Base-by-base conservation (phyloP, 2,888 invertebrate species). In the Synergus umbraculus region DNA sequence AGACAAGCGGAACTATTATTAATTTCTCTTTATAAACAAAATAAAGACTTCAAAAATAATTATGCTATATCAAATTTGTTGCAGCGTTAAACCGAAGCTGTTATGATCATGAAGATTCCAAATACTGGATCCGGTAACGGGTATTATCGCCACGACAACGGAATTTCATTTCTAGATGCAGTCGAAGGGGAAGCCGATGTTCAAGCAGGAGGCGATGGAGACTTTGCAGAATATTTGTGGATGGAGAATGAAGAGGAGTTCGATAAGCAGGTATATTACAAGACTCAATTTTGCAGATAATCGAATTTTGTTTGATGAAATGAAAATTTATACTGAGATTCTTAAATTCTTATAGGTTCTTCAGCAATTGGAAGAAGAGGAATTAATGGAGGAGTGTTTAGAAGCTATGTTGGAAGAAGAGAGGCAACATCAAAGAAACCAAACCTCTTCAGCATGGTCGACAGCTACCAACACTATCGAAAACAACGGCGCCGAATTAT, bases 241-340 rank as follows among this genome's bases (percentile, higher is more conserved):
- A 98, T 98, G 97, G 98, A 97, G 90, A 96, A 97, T 88, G 96
- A 97, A 89, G 98, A 98, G 88, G 97, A 97, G 89, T 97, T 97
- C 90, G 97, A 98, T 89, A 96, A 97, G 92, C 96, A 97, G 94
- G 97, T 97, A 92, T 86, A 73, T 64, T 63, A 65, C 4, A 9
- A 58, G 58, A 76, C 10, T 78, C n/a, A 41, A 8, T 41, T 43
- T n/a, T 15, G 8, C 63, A 29, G 3, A 7, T 22, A 63, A 12
- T 29, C 13, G 10, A 44, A 1, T 18, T 18, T 67, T 4, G 12
- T 9, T 66, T 29, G 12, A 73, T 76, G 12, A 22, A 81, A 63
- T 80, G 37, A 37, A 22, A 54, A 22, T 22, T 66, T 66, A 65
- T n/a, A 15, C 41, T 54, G 2, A 63, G 12, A 46, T 49, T 13